Evolutionary conservation across 2,888 invertebrate species (phyloP), one percentile per base, ranked within the genome.

Genomic region (Hypomecis punctinalis): DNA sequence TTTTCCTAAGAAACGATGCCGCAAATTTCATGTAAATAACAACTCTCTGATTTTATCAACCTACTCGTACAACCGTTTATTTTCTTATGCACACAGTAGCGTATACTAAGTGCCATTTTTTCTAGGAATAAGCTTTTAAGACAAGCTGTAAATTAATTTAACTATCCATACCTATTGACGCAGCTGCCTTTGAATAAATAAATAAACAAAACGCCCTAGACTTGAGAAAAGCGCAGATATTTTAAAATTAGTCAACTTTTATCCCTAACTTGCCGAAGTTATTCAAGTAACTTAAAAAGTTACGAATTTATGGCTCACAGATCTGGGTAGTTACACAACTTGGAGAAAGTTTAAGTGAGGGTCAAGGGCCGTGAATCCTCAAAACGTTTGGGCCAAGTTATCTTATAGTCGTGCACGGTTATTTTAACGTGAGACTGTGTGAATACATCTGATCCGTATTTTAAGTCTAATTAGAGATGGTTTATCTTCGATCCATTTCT

Each of bases 321-420:
- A 77, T 74, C 74, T 75, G 69, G 63, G 73, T 76, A 76, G 74
- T 73, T 71, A 76, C 71, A 67, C 63, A 73, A 84, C 82, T 86
- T 81, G 64, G 76, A 75, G 80, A 85, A 87, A 88, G 84, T 88
- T 85, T 81, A 57, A 66, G 64, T 61, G 58, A 74, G 81, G 88
- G 87, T 88, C 85, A 87, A 86, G 83, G 83, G 79, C 84, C 86
- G 73, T 63, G 76, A 71, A 67, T 78, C 73, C 78, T 81, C 77
- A 72, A 79, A 83, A 83, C 80, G 81, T 82, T 82, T 79, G 74
- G 72, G 76, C 68, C 66, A 78, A 84, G 79, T 82, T 80, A 65
- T 68, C 68, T 60, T 64, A 63, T 65, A 59, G 70, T 33, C 48
- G 51, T 60, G 59, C 42, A 55, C 36, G 36, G 37, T 48, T 61